Conservation (phyloP, 2,797 vertebrate genomes). For the Chlorospingus flavigularis region DNA sequence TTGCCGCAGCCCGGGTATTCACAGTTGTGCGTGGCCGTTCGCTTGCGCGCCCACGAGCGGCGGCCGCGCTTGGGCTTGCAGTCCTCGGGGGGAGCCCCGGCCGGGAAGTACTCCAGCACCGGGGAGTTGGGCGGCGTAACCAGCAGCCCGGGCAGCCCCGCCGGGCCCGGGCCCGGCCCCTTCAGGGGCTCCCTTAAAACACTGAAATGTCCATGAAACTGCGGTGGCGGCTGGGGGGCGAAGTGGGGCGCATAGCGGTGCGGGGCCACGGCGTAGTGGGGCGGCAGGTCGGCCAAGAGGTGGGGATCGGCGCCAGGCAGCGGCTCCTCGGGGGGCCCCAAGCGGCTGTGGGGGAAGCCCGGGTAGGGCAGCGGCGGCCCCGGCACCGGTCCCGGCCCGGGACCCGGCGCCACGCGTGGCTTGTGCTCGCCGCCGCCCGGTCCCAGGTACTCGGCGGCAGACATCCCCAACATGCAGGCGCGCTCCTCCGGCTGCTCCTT, state of each 20-base stretch:
- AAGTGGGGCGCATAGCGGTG: conserved; percentile 65
- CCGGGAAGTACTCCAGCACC: conserved; percentile 82
- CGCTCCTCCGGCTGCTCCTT: conserved; percentile 78
- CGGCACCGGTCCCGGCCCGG: not conserved
- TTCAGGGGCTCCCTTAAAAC: conserved; percentile 79
- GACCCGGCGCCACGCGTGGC: conserved; percentile 52
- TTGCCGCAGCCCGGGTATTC: conserved; percentile 92
- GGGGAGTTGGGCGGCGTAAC: conserved; percentile 90
- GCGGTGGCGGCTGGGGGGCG: conserved; percentile 59
- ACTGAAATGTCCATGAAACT: conserved; percentile 83
- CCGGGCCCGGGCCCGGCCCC: conserved; percentile 63
- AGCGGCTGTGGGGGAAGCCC: conserved; percentile 27
- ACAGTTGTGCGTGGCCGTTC: conserved; percentile 91
- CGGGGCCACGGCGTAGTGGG: conserved; percentile 23
- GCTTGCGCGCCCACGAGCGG: conserved; percentile 88
- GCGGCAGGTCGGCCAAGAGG: conserved; percentile 24
- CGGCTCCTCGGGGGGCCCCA: conserved; percentile 41
- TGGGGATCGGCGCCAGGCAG: conserved; percentile 30
- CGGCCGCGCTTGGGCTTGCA: conserved; percentile 85
- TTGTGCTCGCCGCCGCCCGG: conserved; percentile 69
- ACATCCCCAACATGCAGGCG: conserved; percentile 82
- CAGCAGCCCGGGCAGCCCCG: conserved; percentile 79
- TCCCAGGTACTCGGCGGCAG: conserved; percentile 70
- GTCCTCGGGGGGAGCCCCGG: conserved; percentile 60
- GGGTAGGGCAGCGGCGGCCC: conserved; percentile 25